Evolutionary conservation across 2,888 invertebrate species (phyloP).

Genomic region (Heliconius charithonia): DNA sequence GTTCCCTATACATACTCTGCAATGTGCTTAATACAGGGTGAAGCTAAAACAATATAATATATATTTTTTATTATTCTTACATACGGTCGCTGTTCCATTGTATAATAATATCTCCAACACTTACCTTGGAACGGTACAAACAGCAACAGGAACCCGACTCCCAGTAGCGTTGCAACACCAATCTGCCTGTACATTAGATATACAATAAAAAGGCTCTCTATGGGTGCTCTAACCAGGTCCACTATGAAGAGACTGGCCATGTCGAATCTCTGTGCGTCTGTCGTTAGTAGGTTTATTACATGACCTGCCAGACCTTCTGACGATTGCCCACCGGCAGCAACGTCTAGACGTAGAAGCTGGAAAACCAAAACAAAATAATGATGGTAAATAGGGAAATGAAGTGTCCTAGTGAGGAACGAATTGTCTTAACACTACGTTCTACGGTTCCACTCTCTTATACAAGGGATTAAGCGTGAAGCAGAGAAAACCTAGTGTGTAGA

Average conservation of each 20-base stretch:
- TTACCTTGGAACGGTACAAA: slow-evolving; percentile 70
- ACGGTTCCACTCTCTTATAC: no score
- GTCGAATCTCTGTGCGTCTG: slow-evolving; percentile 94
- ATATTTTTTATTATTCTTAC: no score
- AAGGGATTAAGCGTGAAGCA: no score
- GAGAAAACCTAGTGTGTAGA: no score
- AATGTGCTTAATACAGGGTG: no score
- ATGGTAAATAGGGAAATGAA: no score
- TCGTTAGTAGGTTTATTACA: slow-evolving; percentile 91
- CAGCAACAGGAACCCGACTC: slow-evolving; percentile 84
- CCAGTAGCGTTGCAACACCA: slow-evolving; percentile 83
- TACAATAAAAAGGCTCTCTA: slow-evolving; percentile 90
- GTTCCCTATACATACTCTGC: no score
- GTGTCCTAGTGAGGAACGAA: no score
- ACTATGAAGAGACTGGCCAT: slow-evolving; percentile 91
- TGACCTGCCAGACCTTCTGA: slow-evolving; percentile 86
- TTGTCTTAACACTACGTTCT: no score
- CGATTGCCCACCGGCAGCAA: slow-evolving; percentile 83
- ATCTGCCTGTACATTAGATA: slow-evolving; percentile 87
- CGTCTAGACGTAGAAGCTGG: slow-evolving; percentile 89
- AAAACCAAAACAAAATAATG: no score
- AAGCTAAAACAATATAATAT: no score
- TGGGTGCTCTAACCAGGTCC: slow-evolving; percentile 92
- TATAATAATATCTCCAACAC: background rate
- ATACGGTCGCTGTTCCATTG: no score